Evolutionary conservation across 1,140 invertebrate genomes (phyloP).

Genomic region (Atta colombica): DNA sequence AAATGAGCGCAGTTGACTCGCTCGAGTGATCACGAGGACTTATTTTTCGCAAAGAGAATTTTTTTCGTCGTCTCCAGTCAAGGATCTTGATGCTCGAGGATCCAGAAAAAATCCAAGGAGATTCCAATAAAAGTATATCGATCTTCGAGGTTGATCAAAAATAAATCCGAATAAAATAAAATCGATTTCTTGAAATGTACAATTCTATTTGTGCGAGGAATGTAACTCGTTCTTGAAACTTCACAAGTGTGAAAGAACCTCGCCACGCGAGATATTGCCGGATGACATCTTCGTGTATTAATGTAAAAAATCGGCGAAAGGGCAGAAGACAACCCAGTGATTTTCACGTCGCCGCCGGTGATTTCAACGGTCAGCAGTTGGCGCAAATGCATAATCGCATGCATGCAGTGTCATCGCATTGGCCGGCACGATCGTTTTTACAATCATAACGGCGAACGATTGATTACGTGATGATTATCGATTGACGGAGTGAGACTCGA

Average conservation of each 20-base stretch:
- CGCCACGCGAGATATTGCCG: not conserved
- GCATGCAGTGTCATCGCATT: constrained; percentile 6
- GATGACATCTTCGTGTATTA: constrained; percentile 12
- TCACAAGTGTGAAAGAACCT: constrained; percentile 1
- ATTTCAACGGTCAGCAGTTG: constrained; percentile 76
- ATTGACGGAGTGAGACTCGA: not conserved
- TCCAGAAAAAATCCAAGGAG: not conserved
- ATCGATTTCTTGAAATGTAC: constrained; percentile 3
- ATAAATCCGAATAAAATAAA: not conserved
- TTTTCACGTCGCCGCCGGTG: constrained; percentile 63
- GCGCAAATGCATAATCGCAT: constrained; percentile 50
- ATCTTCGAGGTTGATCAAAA: not conserved
- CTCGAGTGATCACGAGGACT: constrained; percentile 41
- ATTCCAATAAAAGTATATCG: not conserved
- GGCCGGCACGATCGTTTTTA: constrained; percentile 22
- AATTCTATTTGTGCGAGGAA: not conserved
- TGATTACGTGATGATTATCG: not conserved
- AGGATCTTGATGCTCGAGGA: not conserved
- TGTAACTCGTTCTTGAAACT: not conserved
- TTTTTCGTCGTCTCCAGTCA: constrained; percentile 13
- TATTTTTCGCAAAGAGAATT: not conserved
- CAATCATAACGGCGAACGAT: constrained; percentile 47
- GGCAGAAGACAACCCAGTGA: not conserved
- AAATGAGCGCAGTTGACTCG: constrained; percentile 28
- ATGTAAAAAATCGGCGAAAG: constrained; percentile 21